Evolutionary conservation across 2,888 invertebrate species (phyloP).

Genomic region (Pollenia angustigena): DNA sequence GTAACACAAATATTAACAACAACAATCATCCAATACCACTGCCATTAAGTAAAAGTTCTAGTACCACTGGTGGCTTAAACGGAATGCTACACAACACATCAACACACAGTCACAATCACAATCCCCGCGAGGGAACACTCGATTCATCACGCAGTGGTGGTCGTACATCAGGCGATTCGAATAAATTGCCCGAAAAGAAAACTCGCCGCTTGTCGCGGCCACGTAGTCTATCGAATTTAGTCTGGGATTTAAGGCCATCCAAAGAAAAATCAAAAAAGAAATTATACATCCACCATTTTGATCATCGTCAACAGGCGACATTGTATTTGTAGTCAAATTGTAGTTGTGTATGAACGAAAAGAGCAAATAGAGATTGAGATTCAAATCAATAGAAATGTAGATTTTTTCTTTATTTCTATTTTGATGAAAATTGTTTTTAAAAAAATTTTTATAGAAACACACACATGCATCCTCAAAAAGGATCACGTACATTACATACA

Average conservation of each 20-base stretch:
- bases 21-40: conserved; percentile 74
- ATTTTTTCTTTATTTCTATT: too few species aligned
- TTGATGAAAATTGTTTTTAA: conserved; percentile 28
- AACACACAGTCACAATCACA: conserved; percentile 76
- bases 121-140: conserved; percentile 90
- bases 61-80: conserved; percentile 81
- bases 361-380: background rate
- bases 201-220: conserved; percentile 92
- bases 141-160: conserved; percentile 96
- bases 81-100: conserved; percentile 62
- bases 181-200: conserved; percentile 92
- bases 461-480: conserved; percentile 22
- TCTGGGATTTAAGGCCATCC: conserved; percentile 89
- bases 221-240: conserved; percentile 93
- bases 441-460: conserved; percentile 9
- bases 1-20: conserved; percentile 79
- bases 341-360: conserved; percentile 18
- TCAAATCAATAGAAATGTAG: too few species aligned
- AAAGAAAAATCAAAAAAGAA: conserved; percentile 85
- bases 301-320: conserved; percentile 84
- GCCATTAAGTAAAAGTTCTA: conserved; percentile 80
- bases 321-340: conserved; percentile 82
- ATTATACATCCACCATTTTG: conserved; percentile 84
- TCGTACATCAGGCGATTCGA: conserved; percentile 92
- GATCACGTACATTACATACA: background rate